A percentile compares a stretch with the other conserved stretches of the same genome.
Evolutionary conservation across 2,797 vertebrate genomes (phyloP).

Genomic region (Delichon dasypus): DNA sequence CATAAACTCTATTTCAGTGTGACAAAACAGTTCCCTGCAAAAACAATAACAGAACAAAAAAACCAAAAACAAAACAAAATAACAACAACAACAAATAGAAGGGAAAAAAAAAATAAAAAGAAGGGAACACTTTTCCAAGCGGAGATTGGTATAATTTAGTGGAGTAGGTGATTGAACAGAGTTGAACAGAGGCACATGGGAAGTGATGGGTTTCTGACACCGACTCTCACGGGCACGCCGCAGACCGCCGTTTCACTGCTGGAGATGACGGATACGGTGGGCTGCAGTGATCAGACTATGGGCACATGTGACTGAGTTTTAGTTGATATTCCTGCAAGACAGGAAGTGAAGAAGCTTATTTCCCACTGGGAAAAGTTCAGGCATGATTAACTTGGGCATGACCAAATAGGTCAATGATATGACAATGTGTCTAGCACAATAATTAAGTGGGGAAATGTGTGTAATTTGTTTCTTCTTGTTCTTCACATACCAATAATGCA

Average conservation of each 20-base stretch:
- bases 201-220: constrained; percentile 76
- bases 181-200: constrained; percentile 18
- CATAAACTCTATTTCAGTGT: constrained; percentile 80
- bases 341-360: constrained; percentile 77
- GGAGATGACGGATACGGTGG: constrained; percentile 61
- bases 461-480: constrained; percentile 80
- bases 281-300: constrained; percentile 62
- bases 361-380: constrained; percentile 81
- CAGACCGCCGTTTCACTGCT: constrained; percentile 61
- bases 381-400: constrained; percentile 83
- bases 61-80: background rate
- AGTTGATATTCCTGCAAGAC: constrained; percentile 78
- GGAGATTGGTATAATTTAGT: constrained; percentile 69
- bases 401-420: constrained; percentile 83
- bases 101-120: background rate
- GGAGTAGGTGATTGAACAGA: constrained; percentile 63
- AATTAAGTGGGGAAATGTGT: constrained; percentile 80
- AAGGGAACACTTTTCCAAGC: constrained; percentile 35
- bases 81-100: background rate
- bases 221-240: constrained; percentile 54
- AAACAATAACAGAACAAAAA: constrained; percentile 43
- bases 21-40: constrained; percentile 76
- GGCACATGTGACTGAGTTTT: constrained; percentile 79
- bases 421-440: constrained; percentile 80
- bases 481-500: constrained; percentile 73